Conservation (phyloP, 30 jellyfish, hydroid and myxozoan species). For the Clytia hemisphaerica region DNA sequence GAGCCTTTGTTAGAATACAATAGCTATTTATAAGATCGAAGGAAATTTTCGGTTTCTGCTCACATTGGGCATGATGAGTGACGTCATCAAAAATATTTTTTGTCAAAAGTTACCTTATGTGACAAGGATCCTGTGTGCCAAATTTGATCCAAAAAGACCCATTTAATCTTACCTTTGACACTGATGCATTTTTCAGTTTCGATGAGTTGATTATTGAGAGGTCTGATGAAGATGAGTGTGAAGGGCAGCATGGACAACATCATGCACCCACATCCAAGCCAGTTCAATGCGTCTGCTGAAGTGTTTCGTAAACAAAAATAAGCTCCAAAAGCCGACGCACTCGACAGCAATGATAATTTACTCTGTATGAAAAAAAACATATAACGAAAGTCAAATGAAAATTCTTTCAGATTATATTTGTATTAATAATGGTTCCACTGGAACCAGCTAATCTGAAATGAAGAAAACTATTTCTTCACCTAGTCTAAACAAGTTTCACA, state of each 20-base stretch:
- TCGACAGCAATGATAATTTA: constrained; percentile 35
- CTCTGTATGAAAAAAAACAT: constrained; percentile 17
- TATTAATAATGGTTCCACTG: neutral
- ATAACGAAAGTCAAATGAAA: neutral
- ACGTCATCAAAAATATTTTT: no score
- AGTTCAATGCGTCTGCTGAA: constrained; percentile 32
- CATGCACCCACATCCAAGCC: constrained; percentile 61
- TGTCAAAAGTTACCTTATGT: neutral
- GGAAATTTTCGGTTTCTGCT: no score
- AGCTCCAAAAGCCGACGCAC: constrained; percentile 49
- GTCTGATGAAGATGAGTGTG: constrained; percentile 62
- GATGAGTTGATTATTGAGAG: constrained; percentile 51
- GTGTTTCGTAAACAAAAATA: constrained; percentile 45
- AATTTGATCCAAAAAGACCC: neutral
- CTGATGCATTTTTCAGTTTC: constrained; percentile 71
- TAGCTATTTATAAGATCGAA: no score
- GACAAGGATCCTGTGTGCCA: neutral
- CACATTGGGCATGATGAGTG: no score
- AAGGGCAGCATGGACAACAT: constrained; percentile 52
- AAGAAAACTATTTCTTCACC: neutral
- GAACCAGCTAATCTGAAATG: neutral
- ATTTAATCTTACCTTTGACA: constrained; percentile 48
- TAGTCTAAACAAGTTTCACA: no score
- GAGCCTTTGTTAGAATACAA: no score
- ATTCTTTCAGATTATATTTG: neutral